Evolutionary conservation across 2,888 invertebrate genomes (phyloP), one percentile per base, ranked within the genome.

Genomic region (Nymphalis c-album): DNA sequence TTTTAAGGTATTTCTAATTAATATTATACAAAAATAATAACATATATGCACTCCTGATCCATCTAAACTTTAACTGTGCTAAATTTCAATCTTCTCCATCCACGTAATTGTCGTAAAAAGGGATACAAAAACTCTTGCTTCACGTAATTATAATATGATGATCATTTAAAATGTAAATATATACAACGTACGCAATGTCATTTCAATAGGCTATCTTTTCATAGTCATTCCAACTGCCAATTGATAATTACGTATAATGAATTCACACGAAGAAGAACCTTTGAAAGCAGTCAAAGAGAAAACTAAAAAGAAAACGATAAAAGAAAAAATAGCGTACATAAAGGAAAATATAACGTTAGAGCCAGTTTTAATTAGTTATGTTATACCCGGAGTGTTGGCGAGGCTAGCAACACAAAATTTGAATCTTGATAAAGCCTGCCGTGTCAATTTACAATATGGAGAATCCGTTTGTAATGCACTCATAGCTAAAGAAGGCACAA

Each of bases 351-450:
- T 95, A 60, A 95, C 95, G 0, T 93, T 95, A 6, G 95, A 95
- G 79, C 95, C 95, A 1, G 93, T 95, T 69, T 78, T 95, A 60
- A 93, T 94, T 2, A 94, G 93, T 66, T 95, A 94, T 76, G 93
- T 95, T 0, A 87, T 95, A 72, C 94, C 95, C 2, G 93, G 93
- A 72, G 92, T 93, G 0, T 77, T 94, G n/a, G 94, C 96, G 0
- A 94, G 95, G 70, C 83, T 97, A 65, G 96, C 96, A 3, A 96
- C 96, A 6, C 97, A 97, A 85, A 97, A 97, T 85, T 85, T 97
- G 22, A 96, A 96, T 85, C 89, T 97, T 75, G 97, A 97, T 79
- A 97, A 97, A 86, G 97, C 97, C 0, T 97, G 97, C 77, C 89
- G 96, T 22, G 96, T 97, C 0, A 97, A 97, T 79, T 90, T 96